Evolutionary conservation across 2,888 invertebrate genomes (phyloP).

Genomic region (Dione vanillae): DNA sequence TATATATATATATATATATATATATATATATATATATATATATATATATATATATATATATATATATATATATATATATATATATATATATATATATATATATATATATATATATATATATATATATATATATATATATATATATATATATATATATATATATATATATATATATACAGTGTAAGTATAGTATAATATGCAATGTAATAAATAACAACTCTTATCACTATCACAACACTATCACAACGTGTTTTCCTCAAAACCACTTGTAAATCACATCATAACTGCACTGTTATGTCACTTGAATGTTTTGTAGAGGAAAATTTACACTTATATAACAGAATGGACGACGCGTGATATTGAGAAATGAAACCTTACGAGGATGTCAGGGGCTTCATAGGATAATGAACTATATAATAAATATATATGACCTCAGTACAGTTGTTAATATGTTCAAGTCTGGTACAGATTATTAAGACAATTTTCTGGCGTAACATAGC

Average conservation of each 20-base stretch:
- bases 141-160: no score
- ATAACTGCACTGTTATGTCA: constrained; percentile 2
- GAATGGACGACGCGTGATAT: constrained; percentile 7
- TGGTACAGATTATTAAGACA: no score
- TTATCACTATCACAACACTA: constrained; percentile 6
- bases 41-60: no score
- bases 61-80: no score
- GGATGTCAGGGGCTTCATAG: constrained; percentile 15
- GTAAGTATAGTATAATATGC: no score
- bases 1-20: no score
- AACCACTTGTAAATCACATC: constrained; percentile 10
- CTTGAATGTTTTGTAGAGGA: constrained; percentile 13
- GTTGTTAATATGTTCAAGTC: background rate
- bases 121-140: no score
- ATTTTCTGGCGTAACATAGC: no score
- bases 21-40: no score
- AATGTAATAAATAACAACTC: background rate
- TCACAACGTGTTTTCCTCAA: background rate
- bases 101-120: no score
- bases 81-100: no score
- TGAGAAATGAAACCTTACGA: constrained; percentile 16
- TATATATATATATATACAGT: no score
- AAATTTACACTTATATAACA: constrained; percentile 8
- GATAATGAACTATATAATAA: constrained; percentile 15
- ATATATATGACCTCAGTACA: background rate